Conservation (phyloP, 1,140 invertebrate genomes). For the Megalopta genalis region DNA sequence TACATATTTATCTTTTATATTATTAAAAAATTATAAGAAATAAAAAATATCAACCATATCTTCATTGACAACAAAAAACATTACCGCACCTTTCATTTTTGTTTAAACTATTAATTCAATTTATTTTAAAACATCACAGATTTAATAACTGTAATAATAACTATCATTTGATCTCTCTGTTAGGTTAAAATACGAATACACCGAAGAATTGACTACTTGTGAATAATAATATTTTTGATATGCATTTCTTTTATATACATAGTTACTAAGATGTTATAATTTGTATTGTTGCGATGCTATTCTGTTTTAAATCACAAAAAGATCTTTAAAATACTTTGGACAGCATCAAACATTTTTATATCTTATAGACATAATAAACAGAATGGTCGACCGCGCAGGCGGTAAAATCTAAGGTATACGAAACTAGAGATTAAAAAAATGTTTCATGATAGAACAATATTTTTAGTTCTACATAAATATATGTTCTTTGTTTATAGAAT, state of each 20-base stretch:
- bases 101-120: background rate
- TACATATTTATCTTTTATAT: background rate
- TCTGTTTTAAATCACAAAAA: background rate
- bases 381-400: background rate
- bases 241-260: background rate
- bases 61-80: background rate
- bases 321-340: background rate
- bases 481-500: too few relatives aligned
- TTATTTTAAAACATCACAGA: background rate
- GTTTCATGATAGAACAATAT: too few relatives aligned
- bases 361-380: background rate
- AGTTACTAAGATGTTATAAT: background rate
- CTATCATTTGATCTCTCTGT: background rate
- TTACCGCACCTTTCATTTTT: constrained; percentile 3
- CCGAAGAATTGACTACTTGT: background rate
- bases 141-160: background rate
- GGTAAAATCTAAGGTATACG: background rate
- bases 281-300: background rate
- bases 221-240: background rate
- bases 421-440: too few relatives aligned
- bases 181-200: background rate
- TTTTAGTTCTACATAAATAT: too few relatives aligned
- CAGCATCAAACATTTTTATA: background rate
- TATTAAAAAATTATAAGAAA: background rate
- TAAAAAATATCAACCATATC: background rate